A percentile compares a stretch with the other conserved stretches of the same genome.
These are phyloP conservation scores for Mnemiopsis leidyi DNA, from an alignment of 37 sponge, comb jelly and placozoan genomes.

Conservation along the genomic window DNA sequence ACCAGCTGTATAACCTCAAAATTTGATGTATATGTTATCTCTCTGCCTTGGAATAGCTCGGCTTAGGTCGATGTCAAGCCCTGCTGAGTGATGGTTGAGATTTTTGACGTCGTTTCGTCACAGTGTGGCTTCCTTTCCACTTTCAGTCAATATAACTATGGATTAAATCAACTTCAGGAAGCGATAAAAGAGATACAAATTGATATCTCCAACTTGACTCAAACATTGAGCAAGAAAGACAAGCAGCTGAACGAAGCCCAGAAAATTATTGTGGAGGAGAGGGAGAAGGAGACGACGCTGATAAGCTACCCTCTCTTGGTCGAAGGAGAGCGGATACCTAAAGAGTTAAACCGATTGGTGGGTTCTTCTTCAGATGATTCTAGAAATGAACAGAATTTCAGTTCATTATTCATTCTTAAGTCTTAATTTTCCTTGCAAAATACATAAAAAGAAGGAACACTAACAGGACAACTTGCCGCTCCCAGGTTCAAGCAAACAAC, in stretches of 20 bases:
- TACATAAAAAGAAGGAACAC: neutral
- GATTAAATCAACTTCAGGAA: neutral
- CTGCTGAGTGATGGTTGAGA: no score
- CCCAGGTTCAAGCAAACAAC: slow-evolving; percentile 38
- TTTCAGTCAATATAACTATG: no score
- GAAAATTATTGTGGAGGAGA: slow-evolving; percentile 42
- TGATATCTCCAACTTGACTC: slow-evolving; percentile 14
- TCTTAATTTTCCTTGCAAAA: no score
- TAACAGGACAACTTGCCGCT: neutral
- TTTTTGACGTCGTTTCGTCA: no score
- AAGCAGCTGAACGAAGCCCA: slow-evolving; percentile 29
- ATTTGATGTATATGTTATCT: no score
- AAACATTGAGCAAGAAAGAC: slow-evolving; percentile 46
- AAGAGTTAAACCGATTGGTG: slow-evolving; percentile 50
- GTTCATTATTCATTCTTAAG: no score
- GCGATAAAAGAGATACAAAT: neutral
- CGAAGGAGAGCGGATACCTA: slow-evolving; percentile 47
- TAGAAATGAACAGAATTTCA: no score
- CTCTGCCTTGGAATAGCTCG: no score
- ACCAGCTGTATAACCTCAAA: no score
- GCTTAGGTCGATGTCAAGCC: no score
- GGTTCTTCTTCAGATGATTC: no score
- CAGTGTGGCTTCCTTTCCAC: no score
- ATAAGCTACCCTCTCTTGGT: slow-evolving; percentile 44
- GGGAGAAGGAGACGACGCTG: slow-evolving; percentile 55